Evolutionary conservation across 2,113 vertebrate species (phyloP).

Genomic region (Rallus limicola): DNA sequence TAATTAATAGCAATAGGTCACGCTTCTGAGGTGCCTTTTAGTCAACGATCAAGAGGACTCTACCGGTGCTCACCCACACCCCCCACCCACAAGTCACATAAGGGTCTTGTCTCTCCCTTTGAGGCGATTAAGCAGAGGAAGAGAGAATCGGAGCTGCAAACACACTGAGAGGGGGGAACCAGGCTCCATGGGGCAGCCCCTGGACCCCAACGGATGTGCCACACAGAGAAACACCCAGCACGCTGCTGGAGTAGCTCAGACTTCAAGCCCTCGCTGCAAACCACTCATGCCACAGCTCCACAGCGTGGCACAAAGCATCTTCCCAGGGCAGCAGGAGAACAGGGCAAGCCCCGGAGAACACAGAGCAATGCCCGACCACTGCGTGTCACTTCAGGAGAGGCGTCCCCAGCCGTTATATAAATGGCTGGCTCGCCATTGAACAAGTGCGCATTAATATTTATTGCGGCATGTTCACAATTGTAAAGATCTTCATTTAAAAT

Average conservation of each 20-base stretch:
- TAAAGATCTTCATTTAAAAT: conserved; percentile 71
- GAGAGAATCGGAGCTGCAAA: background rate
- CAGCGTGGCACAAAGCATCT: fast-evolving
- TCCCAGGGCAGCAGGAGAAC: background rate
- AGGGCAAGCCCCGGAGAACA: background rate
- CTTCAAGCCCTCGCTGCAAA: background rate
- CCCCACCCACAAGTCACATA: fast-evolving
- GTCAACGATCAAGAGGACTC: background rate
- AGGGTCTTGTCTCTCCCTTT: background rate
- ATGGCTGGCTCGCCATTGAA: conserved; percentile 54
- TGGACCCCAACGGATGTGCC: fast-evolving
- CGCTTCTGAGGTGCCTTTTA: background rate
- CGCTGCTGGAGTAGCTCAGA: background rate
- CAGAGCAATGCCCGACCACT: background rate
- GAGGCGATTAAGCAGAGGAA: background rate
- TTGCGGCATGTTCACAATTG: conserved; percentile 67
- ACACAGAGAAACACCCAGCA: fast-evolving
- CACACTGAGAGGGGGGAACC: fast-evolving
- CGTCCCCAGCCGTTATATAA: conserved; percentile 45
- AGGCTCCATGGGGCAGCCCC: background rate
- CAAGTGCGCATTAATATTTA: conserved; percentile 72
- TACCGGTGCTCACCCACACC: background rate
- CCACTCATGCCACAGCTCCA: background rate
- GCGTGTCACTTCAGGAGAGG: conserved; percentile 38
- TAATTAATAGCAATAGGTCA: conserved; percentile 11